Conservation (phyloP, 2,113 vertebrate genomes). For the Nicator chloris region DNA sequence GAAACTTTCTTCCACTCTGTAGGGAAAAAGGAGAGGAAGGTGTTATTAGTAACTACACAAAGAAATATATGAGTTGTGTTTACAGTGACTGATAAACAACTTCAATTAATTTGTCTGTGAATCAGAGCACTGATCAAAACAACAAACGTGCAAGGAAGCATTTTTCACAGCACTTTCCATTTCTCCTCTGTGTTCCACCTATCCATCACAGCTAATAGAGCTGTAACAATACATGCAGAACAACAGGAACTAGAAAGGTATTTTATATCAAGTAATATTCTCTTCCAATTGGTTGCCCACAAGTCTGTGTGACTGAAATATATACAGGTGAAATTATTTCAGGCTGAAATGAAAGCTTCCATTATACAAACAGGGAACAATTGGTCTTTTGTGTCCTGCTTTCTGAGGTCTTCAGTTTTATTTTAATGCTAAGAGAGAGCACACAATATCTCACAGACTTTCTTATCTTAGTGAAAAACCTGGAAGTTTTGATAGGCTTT, state of each 20-base stretch:
- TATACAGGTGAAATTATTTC: not conserved
- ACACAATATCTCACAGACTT: not conserved
- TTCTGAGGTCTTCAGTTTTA: not conserved
- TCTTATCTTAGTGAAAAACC: not conserved
- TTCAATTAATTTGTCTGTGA: not conserved
- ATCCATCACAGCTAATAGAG: not conserved
- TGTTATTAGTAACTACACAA: not conserved
- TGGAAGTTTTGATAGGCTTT: not conserved
- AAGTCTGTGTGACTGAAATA: not conserved
- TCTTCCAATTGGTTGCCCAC: not conserved
- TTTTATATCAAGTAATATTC: not conserved
- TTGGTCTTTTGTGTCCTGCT: not conserved
- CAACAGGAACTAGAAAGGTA: not conserved
- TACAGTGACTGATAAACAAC: not conserved
- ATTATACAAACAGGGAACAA: not conserved
- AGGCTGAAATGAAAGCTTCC: not conserved
- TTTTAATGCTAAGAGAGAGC: not conserved
- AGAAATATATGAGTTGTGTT: not conserved
- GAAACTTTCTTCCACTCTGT: constrained; percentile 88
- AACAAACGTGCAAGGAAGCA: not conserved
- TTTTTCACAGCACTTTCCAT: not conserved
- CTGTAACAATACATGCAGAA: not conserved
- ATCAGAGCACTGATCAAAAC: not conserved
- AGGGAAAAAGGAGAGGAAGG: not conserved
- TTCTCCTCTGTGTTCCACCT: not conserved